Conservation (phyloP, 2,888 invertebrate species). For the Lycophotia porphyrea region DNA sequence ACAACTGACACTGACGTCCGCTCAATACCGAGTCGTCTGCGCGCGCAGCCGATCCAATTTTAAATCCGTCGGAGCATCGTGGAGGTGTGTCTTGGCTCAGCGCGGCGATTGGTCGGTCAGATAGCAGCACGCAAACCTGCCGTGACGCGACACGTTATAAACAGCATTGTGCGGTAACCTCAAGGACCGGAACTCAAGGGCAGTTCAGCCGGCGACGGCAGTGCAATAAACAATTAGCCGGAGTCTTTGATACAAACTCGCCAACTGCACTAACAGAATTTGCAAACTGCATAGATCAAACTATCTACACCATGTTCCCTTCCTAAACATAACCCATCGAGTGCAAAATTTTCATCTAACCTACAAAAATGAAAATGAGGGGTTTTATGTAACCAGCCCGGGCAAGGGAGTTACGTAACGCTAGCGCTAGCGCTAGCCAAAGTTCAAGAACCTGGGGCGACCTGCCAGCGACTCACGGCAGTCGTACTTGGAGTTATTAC, state of each 20-base stretch:
- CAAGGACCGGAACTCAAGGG: slow-evolving; percentile 62
- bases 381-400: slow-evolving; percentile 62
- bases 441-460: slow-evolving; percentile 71
- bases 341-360: slow-evolving; percentile 40
- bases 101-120: slow-evolving; percentile 77
- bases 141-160: slow-evolving; percentile 58
- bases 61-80: slow-evolving; percentile 77
- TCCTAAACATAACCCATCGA: slow-evolving; percentile 16
- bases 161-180: slow-evolving; percentile 63
- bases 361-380: slow-evolving; percentile 37
- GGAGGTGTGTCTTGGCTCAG: slow-evolving; percentile 86
- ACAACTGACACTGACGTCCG: slow-evolving; percentile 83
- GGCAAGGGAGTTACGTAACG: slow-evolving; percentile 67
- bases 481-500: slow-evolving; percentile 46
- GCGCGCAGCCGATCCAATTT: slow-evolving; percentile 88
- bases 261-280: slow-evolving; percentile 7
- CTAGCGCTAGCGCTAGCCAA: slow-evolving; percentile 51
- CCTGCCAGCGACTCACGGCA: slow-evolving; percentile 56
- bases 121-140: slow-evolving; percentile 68
- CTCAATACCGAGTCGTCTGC: slow-evolving; percentile 84
- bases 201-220: slow-evolving; percentile 40
- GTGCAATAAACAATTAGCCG: slow-evolving; percentile 22
- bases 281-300: slow-evolving; percentile 3
- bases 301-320: neutral
- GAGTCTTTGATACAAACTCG: slow-evolving; percentile 22